Conservation (phyloP, 1,140 invertebrate species). For the Acyrthosiphon pisum region DNA sequence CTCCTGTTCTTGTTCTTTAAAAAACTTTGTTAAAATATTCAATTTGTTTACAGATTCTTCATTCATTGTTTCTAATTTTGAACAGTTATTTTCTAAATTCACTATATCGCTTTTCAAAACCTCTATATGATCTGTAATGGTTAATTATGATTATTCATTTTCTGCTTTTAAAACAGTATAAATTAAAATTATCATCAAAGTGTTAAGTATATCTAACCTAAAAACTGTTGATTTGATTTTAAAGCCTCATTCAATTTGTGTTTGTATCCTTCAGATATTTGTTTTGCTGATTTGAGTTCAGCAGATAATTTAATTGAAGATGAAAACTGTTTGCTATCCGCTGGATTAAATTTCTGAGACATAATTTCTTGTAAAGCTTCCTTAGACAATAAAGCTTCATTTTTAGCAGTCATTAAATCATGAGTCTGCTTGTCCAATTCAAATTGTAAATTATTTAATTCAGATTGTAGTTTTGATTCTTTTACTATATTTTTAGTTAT, state of each 20-base stretch:
- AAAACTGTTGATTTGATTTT: conserved; percentile 23
- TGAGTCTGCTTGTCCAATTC: conserved; percentile 19
- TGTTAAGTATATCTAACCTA: not conserved
- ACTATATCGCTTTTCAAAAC: conserved; percentile 5
- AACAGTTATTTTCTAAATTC: not conserved
- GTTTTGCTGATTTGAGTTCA: conserved; percentile 42
- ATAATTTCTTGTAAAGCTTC: conserved; percentile 33
- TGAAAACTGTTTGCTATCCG: conserved; percentile 19
- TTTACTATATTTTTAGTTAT: conserved; percentile 1
- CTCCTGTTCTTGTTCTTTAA: conserved; percentile 53
- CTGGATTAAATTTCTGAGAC: conserved; percentile 43
- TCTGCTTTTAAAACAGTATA: not conserved
- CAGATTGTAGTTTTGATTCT: conserved; percentile 14
- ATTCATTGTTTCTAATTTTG: conserved; percentile 32
- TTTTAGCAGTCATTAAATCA: conserved; percentile 31
- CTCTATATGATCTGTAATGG: conserved; percentile 36
- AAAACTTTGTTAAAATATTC: conserved; percentile 45
- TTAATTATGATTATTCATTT: not conserved
- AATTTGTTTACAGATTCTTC: conserved; percentile 38
- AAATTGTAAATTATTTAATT: conserved; percentile 35
- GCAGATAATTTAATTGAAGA: conserved; percentile 38
- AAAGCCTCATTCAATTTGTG: conserved; percentile 3
- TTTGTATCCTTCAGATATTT: conserved; percentile 39
- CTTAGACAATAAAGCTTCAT: conserved; percentile 30
- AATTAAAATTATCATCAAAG: not conserved